These are phyloP conservation scores for Podiceps cristatus DNA, from an alignment of 2,113 vertebrate species.

Conservation along the genomic window DNA sequence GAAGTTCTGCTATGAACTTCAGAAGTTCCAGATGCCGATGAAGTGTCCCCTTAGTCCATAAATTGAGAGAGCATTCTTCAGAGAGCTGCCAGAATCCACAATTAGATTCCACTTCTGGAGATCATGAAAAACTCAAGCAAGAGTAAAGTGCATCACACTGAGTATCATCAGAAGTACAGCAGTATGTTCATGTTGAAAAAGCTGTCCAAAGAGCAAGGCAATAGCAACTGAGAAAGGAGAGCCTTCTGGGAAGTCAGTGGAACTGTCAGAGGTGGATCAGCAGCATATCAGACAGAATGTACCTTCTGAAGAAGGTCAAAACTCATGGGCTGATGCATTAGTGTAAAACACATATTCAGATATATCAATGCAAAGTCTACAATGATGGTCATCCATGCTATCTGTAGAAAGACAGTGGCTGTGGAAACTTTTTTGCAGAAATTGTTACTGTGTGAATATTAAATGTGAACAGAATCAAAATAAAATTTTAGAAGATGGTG, in stretches of 20 bases:
- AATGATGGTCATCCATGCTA: fast-evolving
- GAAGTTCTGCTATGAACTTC: not conserved
- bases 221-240: not conserved
- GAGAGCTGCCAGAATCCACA: not conserved
- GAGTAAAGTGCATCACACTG: not conserved
- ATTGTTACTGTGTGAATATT: not conserved
- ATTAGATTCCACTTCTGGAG: not conserved
- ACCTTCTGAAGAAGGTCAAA: not conserved
- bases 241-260: not conserved
- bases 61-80: not conserved
- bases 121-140: not conserved
- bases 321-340: not conserved
- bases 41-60: not conserved
- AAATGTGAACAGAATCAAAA: not conserved
- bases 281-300: not conserved
- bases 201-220: not conserved
- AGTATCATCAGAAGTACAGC: not conserved
- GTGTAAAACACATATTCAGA: not conserved
- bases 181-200: not conserved
- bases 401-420: not conserved
- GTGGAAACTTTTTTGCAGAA: not conserved
- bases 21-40: not conserved
- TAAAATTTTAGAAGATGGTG: not conserved
- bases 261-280: not conserved
- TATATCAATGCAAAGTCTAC: not conserved